Conservation (phyloP, 2,113 vertebrate species). For the Phylloscopus trochiloides region DNA sequence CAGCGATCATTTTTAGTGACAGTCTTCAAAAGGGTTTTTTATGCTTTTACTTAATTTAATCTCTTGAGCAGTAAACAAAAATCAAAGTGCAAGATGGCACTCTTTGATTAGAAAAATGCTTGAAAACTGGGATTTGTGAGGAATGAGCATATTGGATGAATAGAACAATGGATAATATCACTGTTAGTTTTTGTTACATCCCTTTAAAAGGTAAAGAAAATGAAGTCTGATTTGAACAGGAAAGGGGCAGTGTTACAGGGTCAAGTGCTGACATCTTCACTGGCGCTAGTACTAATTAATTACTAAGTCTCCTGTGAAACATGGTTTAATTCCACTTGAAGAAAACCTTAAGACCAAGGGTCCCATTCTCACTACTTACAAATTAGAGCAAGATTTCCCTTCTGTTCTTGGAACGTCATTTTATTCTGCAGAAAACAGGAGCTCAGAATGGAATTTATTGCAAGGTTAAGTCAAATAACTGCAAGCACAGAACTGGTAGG, state of each 20-base stretch:
- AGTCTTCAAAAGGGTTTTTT: background rate
- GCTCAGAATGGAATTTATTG: background rate
- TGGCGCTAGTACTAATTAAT: background rate
- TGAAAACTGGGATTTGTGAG: background rate
- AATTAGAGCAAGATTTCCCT: background rate
- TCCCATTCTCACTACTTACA: background rate
- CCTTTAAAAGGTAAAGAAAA: background rate
- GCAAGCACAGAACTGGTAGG: background rate
- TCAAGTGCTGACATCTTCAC: background rate
- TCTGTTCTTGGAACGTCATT: background rate
- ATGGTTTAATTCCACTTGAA: background rate
- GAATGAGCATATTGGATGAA: background rate
- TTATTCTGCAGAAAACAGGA: background rate
- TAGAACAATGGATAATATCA: background rate
- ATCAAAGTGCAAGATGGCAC: background rate
- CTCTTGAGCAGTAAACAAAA: constrained; percentile 1
- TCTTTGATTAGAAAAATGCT: background rate
- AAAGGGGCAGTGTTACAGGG: background rate
- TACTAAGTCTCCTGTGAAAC: background rate
- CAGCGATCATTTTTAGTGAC: background rate
- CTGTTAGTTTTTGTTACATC: background rate
- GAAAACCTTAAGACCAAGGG: background rate
- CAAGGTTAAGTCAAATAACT: background rate
- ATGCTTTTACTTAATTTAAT: constrained; percentile 32
- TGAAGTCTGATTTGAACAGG: background rate